Conservation (phyloP, 2,888 invertebrate species). For the Euclidia mi region DNA sequence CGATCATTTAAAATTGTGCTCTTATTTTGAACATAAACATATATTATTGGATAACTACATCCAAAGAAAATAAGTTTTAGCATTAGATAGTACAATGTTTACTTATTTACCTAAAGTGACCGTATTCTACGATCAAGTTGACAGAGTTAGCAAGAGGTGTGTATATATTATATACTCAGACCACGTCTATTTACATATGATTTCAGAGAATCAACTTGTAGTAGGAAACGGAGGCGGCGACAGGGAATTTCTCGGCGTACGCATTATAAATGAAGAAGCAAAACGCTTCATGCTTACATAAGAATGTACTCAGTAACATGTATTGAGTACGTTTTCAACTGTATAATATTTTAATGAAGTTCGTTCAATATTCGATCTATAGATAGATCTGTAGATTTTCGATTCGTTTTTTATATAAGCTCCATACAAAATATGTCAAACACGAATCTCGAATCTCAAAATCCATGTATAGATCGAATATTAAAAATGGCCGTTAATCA, state of each 20-base stretch:
- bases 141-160: conserved; percentile 7
- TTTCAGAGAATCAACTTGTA: conserved; percentile 43
- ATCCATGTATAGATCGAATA: too few species aligned
- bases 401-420: too few species aligned
- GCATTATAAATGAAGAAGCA: conserved; percentile 50
- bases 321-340: conserved; percentile 7
- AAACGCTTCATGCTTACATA: conserved; percentile 37
- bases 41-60: too few species aligned
- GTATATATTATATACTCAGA: conserved; percentile 3
- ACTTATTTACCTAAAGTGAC: conserved; percentile 4
- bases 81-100: neutral
- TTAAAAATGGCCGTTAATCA: too few species aligned
- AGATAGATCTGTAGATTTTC: too few species aligned
- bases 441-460: too few species aligned
- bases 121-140: neutral
- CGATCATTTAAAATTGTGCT: conserved; percentile 5
- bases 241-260: conserved; percentile 46
- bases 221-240: conserved; percentile 38
- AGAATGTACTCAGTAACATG: conserved; percentile 26
- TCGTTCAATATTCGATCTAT: too few species aligned
- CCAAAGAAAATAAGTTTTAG: too few species aligned
- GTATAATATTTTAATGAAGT: neutral
- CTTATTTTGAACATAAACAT: too few species aligned
- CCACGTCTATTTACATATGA: conserved; percentile 40
- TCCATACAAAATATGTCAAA: too few species aligned